Evolutionary conservation across 1,140 invertebrate genomes (phyloP).

Genomic region (Drosophila miranda): DNA sequence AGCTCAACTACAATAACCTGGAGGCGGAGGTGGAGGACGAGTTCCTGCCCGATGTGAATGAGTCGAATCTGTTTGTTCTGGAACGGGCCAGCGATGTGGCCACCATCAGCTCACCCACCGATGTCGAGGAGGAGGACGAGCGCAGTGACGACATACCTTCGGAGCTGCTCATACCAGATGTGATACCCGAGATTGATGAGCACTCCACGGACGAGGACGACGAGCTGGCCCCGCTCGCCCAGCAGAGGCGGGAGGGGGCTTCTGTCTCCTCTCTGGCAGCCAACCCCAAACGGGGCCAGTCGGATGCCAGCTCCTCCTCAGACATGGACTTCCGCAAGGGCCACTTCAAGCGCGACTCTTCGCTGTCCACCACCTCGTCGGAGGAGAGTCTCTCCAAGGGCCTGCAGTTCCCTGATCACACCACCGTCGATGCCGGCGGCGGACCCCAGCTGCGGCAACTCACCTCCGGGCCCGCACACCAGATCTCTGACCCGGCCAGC

Average conservation of each 20-base stretch:
- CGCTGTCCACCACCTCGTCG: conserved; percentile 74
- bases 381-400: conserved; percentile 80
- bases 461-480: conserved; percentile 10
- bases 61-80: conserved; percentile 74
- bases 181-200: conserved; percentile 80
- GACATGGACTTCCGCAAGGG: conserved; percentile 73
- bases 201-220: conserved; percentile 78
- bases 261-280: neutral
- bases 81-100: conserved; percentile 75
- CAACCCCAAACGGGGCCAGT: neutral
- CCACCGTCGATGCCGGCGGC: conserved; percentile 47
- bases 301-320: conserved; percentile 1
- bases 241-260: conserved; percentile 9
- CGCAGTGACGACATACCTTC: conserved; percentile 78
- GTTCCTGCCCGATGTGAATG: conserved; percentile 79
- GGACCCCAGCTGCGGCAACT: conserved; percentile 39
- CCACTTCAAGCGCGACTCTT: conserved; percentile 78
- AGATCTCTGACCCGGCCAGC: conserved; percentile 16
- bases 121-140: conserved; percentile 68
- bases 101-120: conserved; percentile 68
- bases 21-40: conserved; percentile 75
- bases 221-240: conserved; percentile 61
- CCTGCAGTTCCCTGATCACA: conserved; percentile 75
- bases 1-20: conserved; percentile 54
- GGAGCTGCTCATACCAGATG: conserved; percentile 75